A percentile compares a stretch with the other conserved stretches of the same genome.
phyloP scores from a whole-genome alignment of 2,113 vertebrate genomes.

The Aldabrachelys gigantea region DNA sequence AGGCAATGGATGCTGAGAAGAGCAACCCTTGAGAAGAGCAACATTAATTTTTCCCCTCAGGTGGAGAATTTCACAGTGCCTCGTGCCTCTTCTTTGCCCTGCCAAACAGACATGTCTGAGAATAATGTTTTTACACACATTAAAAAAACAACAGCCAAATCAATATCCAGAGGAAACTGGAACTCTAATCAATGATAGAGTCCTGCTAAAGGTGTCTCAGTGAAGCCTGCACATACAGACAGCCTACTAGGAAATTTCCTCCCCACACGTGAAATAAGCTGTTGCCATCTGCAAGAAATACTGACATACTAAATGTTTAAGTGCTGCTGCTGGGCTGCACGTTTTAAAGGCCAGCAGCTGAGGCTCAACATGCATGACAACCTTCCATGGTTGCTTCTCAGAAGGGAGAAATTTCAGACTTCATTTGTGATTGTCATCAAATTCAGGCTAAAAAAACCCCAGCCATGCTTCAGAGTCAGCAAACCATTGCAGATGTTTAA shows the following conservation, averaged over 20 bases:
- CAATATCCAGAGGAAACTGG: slow-evolving; percentile 22
- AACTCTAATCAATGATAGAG: slow-evolving; percentile 43
- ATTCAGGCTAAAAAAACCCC: slow-evolving; percentile 3
- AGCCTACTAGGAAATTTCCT: slow-evolving; percentile 36
- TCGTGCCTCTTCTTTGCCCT: slow-evolving; percentile 25
- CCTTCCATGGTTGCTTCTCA: slow-evolving; percentile 22
- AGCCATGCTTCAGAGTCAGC: not conserved
- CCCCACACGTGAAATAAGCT: slow-evolving; percentile 28
- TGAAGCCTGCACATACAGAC: slow-evolving; percentile 28
- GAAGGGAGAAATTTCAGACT: slow-evolving; percentile 1
- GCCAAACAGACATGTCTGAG: slow-evolving; percentile 17
- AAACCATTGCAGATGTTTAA: not conserved
- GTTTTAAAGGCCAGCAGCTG: not conserved
- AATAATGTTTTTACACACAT: slow-evolving; percentile 18
- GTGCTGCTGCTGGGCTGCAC: slow-evolving; percentile 12
- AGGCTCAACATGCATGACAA: not conserved
- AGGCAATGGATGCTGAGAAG: slow-evolving; percentile 31
- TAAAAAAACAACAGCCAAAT: slow-evolving; percentile 51
- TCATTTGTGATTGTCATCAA: not conserved
- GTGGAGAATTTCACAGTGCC: slow-evolving; percentile 52
- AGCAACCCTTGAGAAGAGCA: slow-evolving; percentile 30
- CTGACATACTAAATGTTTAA: slow-evolving; percentile 23
- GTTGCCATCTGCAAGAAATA: slow-evolving; percentile 32
- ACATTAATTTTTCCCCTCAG: slow-evolving; percentile 37
- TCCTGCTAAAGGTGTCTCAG: slow-evolving; percentile 50